Base-by-base conservation (phyloP, 2,113 vertebrate genomes). In the Pogonocichla stellata region DNA sequence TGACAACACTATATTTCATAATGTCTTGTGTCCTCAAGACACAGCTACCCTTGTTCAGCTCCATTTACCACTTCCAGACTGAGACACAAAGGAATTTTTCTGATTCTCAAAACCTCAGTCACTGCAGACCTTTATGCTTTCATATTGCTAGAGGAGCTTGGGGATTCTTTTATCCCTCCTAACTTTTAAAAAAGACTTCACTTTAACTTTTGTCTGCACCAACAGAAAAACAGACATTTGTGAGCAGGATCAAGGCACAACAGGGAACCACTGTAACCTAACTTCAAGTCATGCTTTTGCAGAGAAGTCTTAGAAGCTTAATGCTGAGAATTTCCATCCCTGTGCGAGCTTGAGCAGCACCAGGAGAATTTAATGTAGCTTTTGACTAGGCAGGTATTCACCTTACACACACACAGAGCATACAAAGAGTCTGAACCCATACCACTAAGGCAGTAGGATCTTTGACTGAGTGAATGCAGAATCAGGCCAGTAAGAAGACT, bases 161-260 rank as follows among this genome's bases (percentile, higher is more conserved):
- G 28, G 26, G 71, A 71, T 80, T 58, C 72, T 91, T 82, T 92
- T n/a, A 50, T 91, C 22, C n/a, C 26, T 67, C 48, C 24, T 42
- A 62, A n/a, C 57, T 96, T 90, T 73, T 45, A 19, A 88, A 88
- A 88, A 88, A 18, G 15, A 19, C 31, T 57, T 75, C 40, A 7
- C 28, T 79, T 86, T 33, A 60, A 88, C 38, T 92, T 94, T 69
- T 85, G 47, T 94, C 92, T 80, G 65, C 34, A 61, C 71, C 50
- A 53, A 75, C 33, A 95, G 77, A 80, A 81, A 47, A 86, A 82
- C 15, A 93, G 71, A 33, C 53, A 57, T 38, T 93, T 81, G 74
- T 36, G 78, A 93, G 43, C 24, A 61, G 31, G 70, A 95, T 96
- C 71, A 93, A 92, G 83, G 86, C 87, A 79, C 91, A 42, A 51